Conservation (phyloP, 2,888 invertebrate genomes). For the Branchellion lobata region DNA sequence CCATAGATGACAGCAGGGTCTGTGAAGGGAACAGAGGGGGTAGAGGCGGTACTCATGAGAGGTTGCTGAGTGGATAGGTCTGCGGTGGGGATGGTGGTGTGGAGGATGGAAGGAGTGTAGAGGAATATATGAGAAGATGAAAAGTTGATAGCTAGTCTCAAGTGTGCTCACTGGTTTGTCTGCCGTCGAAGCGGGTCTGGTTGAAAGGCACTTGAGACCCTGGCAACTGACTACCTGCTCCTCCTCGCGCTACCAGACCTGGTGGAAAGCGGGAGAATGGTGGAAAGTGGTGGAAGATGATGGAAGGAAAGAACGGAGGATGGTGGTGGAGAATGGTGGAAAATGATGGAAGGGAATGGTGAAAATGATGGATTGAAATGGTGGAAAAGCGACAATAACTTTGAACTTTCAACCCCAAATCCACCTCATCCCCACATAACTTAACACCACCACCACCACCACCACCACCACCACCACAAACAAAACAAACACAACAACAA, state of each 20-base stretch:
- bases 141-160: no score
- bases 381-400: no score
- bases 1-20: no score
- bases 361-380: background rate
- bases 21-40: no score
- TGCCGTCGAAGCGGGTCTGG: background rate
- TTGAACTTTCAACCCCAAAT: no score
- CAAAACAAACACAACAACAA: background rate
- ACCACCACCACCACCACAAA: background rate
- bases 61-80: no score
- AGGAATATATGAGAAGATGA: no score
- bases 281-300: background rate
- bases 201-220: background rate
- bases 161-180: constrained; percentile 2
- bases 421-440: background rate
- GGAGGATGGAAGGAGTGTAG: no score
- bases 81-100: no score
- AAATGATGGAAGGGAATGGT: background rate
- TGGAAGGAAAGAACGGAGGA: background rate
- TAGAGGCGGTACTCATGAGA: no score
- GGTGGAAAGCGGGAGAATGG: background rate
- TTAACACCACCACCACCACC: background rate
- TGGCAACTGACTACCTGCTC: no score
- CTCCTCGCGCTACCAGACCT: no score
- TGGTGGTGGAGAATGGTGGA: background rate